phyloP scores from a whole-genome alignment of 2,888 invertebrate species.

The Drosophila recens region DNA sequence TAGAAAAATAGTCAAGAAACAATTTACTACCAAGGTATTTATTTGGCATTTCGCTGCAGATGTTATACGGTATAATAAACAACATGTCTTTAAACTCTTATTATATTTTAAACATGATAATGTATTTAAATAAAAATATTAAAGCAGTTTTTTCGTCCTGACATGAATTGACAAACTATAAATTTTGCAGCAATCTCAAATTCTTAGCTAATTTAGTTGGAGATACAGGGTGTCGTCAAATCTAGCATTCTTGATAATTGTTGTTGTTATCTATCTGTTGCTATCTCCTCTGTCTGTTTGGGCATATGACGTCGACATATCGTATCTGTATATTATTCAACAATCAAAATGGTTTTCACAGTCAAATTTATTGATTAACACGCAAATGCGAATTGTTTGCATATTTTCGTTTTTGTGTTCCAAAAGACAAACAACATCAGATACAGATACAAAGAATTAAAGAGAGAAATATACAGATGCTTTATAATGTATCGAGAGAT shows the following conservation, averaged over 20 bases:
- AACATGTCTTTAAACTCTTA: constrained; percentile 19
- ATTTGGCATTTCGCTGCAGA: constrained; percentile 38
- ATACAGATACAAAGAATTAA: constrained; percentile 26
- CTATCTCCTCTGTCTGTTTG: constrained; percentile 32
- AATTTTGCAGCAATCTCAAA: neutral
- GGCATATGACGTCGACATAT: constrained; percentile 50
- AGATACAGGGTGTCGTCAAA: constrained; percentile 36
- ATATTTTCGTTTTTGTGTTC: constrained; percentile 71
- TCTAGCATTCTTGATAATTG: constrained; percentile 7
- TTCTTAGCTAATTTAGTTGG: neutral
- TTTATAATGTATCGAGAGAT: constrained; percentile 34
- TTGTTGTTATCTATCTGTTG: constrained; percentile 27
- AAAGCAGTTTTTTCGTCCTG: neutral
- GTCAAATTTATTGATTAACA: constrained; percentile 82
- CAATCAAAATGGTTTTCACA: constrained; percentile 80
- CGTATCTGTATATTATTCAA: constrained; percentile 66
- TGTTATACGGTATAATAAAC: constrained; percentile 1
- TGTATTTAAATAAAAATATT: neutral
- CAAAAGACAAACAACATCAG: constrained; percentile 57
- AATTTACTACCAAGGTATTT: constrained; percentile 47
- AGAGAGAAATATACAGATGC: constrained; percentile 15
- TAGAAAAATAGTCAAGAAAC: constrained; percentile 54
- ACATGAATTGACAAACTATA: neutral
- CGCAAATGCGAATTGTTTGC: constrained; percentile 80
- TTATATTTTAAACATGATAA: neutral